Evolutionary conservation across 1,140 invertebrate genomes (phyloP).

Genomic region (Drosophila arawakana): DNA sequence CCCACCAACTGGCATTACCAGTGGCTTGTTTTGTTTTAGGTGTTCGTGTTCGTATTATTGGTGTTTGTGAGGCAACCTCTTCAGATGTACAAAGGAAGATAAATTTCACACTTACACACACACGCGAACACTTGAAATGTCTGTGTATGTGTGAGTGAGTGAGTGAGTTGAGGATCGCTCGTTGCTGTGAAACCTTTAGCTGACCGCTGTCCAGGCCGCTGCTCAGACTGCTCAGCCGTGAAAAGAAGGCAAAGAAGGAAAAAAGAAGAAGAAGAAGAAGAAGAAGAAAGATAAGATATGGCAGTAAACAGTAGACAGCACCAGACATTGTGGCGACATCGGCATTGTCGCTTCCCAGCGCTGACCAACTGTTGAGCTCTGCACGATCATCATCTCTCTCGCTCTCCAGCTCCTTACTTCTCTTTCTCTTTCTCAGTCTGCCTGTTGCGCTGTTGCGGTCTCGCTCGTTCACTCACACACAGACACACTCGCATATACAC

Average conservation of each 20-base stretch:
- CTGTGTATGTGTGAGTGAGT: slow-evolving; percentile 10
- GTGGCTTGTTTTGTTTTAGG: slow-evolving; percentile 49
- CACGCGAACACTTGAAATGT: slow-evolving; percentile 8
- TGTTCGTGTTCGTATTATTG: slow-evolving; percentile 24
- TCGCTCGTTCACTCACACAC: slow-evolving; percentile 9
- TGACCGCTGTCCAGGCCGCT: slow-evolving; percentile 48
- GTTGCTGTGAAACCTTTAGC: slow-evolving; percentile 49
- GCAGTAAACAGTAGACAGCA: slow-evolving; percentile 70
- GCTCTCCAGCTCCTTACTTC: not conserved
- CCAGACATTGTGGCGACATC: slow-evolving; percentile 81
- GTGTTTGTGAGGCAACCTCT: slow-evolving; percentile 73
- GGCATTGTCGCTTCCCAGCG: slow-evolving; percentile 59
- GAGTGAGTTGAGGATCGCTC: slow-evolving; percentile 48
- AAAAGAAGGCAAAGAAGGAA: slow-evolving; percentile 37
- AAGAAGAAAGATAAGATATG: slow-evolving; percentile 76
- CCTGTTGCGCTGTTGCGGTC: slow-evolving; percentile 5
- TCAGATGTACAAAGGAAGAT: slow-evolving; percentile 81
- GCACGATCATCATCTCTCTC: slow-evolving; percentile 13
- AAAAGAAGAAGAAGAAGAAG: slow-evolving; percentile 56
- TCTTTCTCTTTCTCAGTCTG: slow-evolving; percentile 2
- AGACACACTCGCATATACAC: not conserved
- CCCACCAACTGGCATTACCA: slow-evolving; percentile 39
- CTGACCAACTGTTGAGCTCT: slow-evolving; percentile 39
- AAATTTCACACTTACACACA: slow-evolving; percentile 76
- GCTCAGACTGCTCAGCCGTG: slow-evolving; percentile 25